These are phyloP conservation scores for Hylaeus volcanicus DNA, from an alignment of 1,140 invertebrate species.

Conservation along the genomic window DNA sequence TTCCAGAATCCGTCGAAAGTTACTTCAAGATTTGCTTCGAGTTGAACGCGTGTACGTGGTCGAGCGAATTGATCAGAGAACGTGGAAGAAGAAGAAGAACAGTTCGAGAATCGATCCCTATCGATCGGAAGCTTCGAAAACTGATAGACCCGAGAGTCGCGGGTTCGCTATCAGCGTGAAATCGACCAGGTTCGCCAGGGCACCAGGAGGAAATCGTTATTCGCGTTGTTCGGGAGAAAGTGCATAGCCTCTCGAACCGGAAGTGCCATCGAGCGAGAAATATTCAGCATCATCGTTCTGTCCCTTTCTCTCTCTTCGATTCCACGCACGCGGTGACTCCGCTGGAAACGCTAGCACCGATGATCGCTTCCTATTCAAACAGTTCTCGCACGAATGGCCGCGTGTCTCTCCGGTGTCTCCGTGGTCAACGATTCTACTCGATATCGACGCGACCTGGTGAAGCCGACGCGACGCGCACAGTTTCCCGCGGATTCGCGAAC, in stretches of 20 bases:
- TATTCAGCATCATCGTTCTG: slow-evolving; percentile 48
- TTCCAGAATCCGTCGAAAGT: too few species aligned
- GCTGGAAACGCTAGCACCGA: not conserved
- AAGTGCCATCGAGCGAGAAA: slow-evolving; percentile 60
- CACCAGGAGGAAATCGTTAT: slow-evolving; percentile 3
- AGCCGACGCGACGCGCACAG: not conserved
- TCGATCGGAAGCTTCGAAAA: too few species aligned
- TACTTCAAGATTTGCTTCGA: too few species aligned
- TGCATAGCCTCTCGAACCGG: slow-evolving; percentile 52
- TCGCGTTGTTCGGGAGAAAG: slow-evolving; percentile 51
- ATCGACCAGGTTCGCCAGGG: not conserved
- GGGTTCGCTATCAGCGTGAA: not conserved
- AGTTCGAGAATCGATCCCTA: too few species aligned
- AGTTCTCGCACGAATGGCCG: not conserved
- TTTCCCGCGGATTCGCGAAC: too few species aligned
- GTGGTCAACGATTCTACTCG: not conserved
- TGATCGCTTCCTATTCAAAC: not conserved
- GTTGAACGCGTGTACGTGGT: too few species aligned
- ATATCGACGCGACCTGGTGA: not conserved
- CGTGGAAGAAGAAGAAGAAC: too few species aligned
- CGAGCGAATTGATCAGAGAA: too few species aligned
- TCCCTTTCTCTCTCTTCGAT: slow-evolving; percentile 23
- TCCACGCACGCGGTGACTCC: not conserved
- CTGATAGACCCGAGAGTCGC: too few species aligned
- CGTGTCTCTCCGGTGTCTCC: not conserved